Conservation (phyloP, 2,888 invertebrate species). For the Molorchus minor region DNA sequence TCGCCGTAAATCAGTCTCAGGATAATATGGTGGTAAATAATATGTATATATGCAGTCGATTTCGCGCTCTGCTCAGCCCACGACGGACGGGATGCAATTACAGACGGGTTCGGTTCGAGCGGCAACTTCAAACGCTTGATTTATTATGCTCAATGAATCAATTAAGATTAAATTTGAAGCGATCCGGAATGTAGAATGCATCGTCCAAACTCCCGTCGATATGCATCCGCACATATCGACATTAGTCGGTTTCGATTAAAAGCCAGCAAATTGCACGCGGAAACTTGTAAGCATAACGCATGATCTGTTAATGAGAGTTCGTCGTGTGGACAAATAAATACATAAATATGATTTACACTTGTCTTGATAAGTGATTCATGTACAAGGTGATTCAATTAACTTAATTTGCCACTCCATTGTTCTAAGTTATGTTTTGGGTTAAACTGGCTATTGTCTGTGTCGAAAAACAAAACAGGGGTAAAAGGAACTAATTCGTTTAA, state of each 20-base stretch:
- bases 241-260: slow-evolving; percentile 12
- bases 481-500: no score
- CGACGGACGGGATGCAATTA: slow-evolving; percentile 37
- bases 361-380: no score
- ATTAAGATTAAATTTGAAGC: slow-evolving; percentile 54
- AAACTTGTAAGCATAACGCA: neutral
- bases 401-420: no score
- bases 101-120: slow-evolving; percentile 28
- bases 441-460: no score
- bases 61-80: slow-evolving; percentile 34
- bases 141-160: slow-evolving; percentile 53
- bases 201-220: slow-evolving; percentile 14
- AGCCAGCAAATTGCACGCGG: slow-evolving; percentile 14
- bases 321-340: neutral
- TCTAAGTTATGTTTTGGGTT: no score
- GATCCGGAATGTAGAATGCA: slow-evolving; percentile 30
- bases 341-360: neutral
- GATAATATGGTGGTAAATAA: slow-evolving; percentile 24
- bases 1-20: slow-evolving; percentile 20
- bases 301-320: neutral
- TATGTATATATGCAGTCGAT: slow-evolving; percentile 25
- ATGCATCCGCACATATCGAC: slow-evolving; percentile 20
- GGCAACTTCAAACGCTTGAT: slow-evolving; percentile 53
- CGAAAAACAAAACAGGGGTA: no score
- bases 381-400: no score